These are phyloP conservation scores for Stratiomys singularior DNA, from an alignment of 2,888 invertebrate species.

Conservation along the genomic window DNA sequence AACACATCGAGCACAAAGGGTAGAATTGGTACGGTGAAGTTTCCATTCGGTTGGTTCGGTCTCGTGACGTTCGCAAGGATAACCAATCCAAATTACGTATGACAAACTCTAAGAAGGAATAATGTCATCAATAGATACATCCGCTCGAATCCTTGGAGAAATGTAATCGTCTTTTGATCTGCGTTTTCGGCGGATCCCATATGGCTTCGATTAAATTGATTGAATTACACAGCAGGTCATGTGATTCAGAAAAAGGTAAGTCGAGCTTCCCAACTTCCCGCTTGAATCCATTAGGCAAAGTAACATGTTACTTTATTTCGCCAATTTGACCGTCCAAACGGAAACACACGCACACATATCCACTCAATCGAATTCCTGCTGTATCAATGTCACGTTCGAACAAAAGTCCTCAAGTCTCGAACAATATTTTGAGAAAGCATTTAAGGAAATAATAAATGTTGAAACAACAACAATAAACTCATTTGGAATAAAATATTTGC, in stretches of 20 bases:
- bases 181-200: background rate
- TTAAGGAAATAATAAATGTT: slow-evolving; percentile 12
- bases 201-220: slow-evolving; percentile 28
- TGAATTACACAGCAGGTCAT: background rate
- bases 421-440: background rate
- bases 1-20: background rate
- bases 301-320: too few species aligned
- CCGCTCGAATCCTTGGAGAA: background rate
- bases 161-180: slow-evolving; percentile 17
- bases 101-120: background rate
- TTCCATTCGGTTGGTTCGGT: background rate
- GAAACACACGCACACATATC: too few species aligned
- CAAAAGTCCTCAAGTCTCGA: background rate
- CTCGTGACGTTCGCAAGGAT: background rate
- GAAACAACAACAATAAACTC: slow-evolving; percentile 22
- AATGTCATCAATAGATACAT: background rate
- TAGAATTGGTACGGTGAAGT: background rate
- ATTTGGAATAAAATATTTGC: too few species aligned
- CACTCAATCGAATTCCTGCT: too few species aligned
- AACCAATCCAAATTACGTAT: background rate
- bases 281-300: too few species aligned
- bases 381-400: background rate
- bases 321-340: too few species aligned
- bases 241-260: slow-evolving; percentile 4
- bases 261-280: background rate